phyloP scores from a whole-genome alignment of 2,888 invertebrate species.

The Amorpha juglandis region DNA sequence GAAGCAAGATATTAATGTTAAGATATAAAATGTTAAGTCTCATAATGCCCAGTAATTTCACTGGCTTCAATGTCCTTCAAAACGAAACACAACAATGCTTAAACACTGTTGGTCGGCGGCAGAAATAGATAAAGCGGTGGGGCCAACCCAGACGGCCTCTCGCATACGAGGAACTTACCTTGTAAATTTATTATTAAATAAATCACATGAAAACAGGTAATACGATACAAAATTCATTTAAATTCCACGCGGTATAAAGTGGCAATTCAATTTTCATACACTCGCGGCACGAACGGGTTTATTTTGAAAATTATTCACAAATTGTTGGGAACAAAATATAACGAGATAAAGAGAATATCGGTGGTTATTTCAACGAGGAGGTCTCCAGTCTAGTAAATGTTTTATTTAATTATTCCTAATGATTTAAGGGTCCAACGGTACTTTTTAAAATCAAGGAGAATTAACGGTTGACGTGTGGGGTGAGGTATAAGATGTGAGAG shows the following conservation, averaged over 20 bases:
- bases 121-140: too few relatives aligned
- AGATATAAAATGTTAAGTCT: too few relatives aligned
- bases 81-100: too few relatives aligned
- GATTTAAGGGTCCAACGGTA: slow-evolving; percentile 43
- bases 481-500: slow-evolving; percentile 31
- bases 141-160: too few relatives aligned
- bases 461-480: slow-evolving; percentile 41
- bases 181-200: neutral
- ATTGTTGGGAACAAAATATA: neutral
- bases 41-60: too few relatives aligned
- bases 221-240: slow-evolving; percentile 4
- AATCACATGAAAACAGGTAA: neutral
- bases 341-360: neutral
- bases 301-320: neutral
- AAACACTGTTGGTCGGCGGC: too few relatives aligned
- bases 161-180: neutral
- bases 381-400: slow-evolving; percentile 30
- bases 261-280: slow-evolving; percentile 17
- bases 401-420: slow-evolving; percentile 54
- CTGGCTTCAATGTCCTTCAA: too few relatives aligned
- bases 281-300: slow-evolving; percentile 8
- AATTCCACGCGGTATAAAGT: neutral
- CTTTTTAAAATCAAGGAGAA: slow-evolving; percentile 50
- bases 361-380: neutral
- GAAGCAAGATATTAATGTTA: too few relatives aligned